Conservation (phyloP, 2,888 invertebrate genomes). For the Hyposoter dolosus region DNA sequence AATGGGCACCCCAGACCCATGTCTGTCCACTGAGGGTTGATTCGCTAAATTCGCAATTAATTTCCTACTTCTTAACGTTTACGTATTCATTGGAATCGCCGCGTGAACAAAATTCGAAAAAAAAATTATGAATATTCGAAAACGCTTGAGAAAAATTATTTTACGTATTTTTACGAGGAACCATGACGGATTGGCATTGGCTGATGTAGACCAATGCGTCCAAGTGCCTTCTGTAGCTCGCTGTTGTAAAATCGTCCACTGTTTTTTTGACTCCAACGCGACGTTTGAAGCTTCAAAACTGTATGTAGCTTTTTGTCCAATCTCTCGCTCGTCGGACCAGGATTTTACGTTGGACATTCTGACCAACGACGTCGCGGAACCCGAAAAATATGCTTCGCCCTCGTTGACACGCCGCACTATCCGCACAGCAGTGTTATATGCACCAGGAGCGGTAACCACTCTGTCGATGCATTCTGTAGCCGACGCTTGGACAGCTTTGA, state of each 20-base stretch:
- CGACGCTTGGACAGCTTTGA: slow-evolving; percentile 68
- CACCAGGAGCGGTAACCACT: slow-evolving; percentile 61
- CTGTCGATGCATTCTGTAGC: slow-evolving; percentile 63
- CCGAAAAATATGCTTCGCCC: slow-evolving; percentile 65
- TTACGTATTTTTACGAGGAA: background rate
- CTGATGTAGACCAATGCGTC: background rate
- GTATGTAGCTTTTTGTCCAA: slow-evolving; percentile 34
- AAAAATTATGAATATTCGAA: background rate
- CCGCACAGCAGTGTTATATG: slow-evolving; percentile 39
- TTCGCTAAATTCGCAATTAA: too few relatives aligned
- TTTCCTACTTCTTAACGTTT: too few relatives aligned
- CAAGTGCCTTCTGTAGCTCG: background rate
- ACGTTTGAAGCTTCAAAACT: slow-evolving; percentile 34
- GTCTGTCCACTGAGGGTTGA: too few relatives aligned
- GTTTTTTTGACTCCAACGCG: slow-evolving; percentile 23
- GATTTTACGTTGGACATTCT: slow-evolving; percentile 38
- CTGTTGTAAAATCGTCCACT: too few relatives aligned
- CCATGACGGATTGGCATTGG: slow-evolving; percentile 24
- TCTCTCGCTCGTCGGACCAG: slow-evolving; percentile 55
- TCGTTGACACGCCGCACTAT: slow-evolving; percentile 68
- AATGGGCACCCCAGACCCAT: too few relatives aligned
- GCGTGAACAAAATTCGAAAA: too few relatives aligned
- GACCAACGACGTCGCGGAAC: slow-evolving; percentile 30
- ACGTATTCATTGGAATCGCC: too few relatives aligned
- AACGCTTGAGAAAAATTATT: background rate